Base-by-base conservation (phyloP, 1,140 invertebrate species). In the Diploscapter pachys region DNA sequence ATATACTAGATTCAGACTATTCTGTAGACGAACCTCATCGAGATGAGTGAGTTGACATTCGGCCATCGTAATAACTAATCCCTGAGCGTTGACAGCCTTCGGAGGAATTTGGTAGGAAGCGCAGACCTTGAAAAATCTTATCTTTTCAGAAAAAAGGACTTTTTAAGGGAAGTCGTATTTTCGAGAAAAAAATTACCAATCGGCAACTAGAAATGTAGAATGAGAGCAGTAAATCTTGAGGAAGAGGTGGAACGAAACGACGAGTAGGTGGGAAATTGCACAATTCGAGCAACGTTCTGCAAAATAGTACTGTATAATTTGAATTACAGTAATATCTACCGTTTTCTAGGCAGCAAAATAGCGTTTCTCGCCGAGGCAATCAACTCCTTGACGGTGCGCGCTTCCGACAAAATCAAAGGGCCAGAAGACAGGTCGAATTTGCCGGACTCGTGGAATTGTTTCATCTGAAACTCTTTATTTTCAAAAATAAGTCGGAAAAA, bases 211-310 rank as follows among this genome's bases (percentile, higher is more conserved):
- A 75, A 51, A 81, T 56, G 70, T 83, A 81, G 69, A 76, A 78
- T 11, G 78, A 77, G 51, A 83, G 70, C 13, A 81, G 77, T 54
- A 78, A 74, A 75, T 82, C 79, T 50, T 85, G 86, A 72, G 85
- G 79, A 51, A 86, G 83, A 13, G 88, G 86, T 65, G 82, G 85
- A 48, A 80, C 85, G 71, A 85, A 86, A 5, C 84, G 83, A 3
- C 85, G 87, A 54, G 84, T 86, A 70, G 76, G 80, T n/a, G 73
- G 85, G 49, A 85, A 87, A 53, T 87, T 84, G 71, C 83, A 85
- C 3, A 85, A 77, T 63, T 82, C 77, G 5, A 77, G 31, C 61
- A 76, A 69, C 49, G 79, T 76, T 75, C 79, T 70, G 53, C 48
- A 72, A 63, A 48, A 59, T 31, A 31, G 31, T 31, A 31, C 31